A percentile compares a stretch with the other conserved stretches of the same genome.
Evolutionary conservation across 2,888 invertebrate genomes (phyloP).

Genomic region (Standfussiana lucernea): DNA sequence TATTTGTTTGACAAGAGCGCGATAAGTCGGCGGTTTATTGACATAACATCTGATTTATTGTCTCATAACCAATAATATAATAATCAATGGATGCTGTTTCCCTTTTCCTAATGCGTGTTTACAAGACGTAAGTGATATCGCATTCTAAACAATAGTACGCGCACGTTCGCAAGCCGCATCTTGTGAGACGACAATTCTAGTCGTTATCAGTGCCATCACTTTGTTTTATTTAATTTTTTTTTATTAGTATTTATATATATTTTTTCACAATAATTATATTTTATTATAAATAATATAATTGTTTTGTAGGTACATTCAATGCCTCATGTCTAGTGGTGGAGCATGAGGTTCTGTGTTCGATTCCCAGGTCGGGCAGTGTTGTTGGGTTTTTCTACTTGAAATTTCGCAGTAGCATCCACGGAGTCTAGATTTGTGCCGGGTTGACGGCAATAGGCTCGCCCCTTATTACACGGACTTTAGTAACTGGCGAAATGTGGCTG

Average conservation of each 20-base stretch:
- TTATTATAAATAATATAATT: too few species aligned
- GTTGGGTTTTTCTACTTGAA: neutral
- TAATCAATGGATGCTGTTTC: slow-evolving; percentile 25
- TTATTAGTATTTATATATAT: too few species aligned
- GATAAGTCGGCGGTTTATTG: slow-evolving; percentile 43
- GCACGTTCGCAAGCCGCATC: slow-evolving; percentile 14
- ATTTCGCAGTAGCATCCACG: neutral
- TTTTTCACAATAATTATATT: too few species aligned
- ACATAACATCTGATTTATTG: slow-evolving; percentile 46
- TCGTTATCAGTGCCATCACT: neutral
- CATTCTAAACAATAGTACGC: slow-evolving; percentile 38
- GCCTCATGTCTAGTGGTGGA: neutral
- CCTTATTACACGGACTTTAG: neutral
- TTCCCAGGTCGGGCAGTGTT: neutral
- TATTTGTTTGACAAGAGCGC: slow-evolving; percentile 42
- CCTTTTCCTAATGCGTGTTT: slow-evolving; percentile 39
- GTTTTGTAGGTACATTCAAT: too few species aligned
- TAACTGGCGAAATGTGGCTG: too few species aligned
- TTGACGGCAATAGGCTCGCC: too few species aligned
- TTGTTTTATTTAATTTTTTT: too few species aligned
- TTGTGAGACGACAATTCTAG: neutral
- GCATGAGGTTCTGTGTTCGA: neutral
- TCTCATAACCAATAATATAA: slow-evolving; percentile 10
- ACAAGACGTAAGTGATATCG: slow-evolving; percentile 17
- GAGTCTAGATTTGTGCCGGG: neutral